Evolutionary conservation across 2,888 invertebrate species (phyloP).

Genomic region (Seladonia tumulorum): DNA sequence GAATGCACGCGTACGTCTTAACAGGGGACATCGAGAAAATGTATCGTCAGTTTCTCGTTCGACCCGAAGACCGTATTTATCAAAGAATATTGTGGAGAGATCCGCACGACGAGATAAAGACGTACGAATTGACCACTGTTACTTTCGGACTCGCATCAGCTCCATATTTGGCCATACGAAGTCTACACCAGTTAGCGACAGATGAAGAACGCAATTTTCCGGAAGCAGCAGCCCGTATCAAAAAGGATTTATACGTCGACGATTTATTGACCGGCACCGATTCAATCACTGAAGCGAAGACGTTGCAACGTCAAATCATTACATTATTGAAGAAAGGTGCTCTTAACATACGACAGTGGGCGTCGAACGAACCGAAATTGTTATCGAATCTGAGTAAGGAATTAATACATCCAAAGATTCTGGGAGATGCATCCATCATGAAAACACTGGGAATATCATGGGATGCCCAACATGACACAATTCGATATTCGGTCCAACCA

Average conservation of each 20-base stretch:
- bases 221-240: neutral
- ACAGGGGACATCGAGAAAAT: conserved; percentile 33
- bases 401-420: accelerated
- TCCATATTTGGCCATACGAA: neutral
- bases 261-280: conserved; percentile 15
- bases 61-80: neutral
- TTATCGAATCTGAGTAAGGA: neutral
- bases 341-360: neutral
- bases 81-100: neutral
- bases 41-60: conserved; percentile 3
- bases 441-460: conserved; percentile 10
- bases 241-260: neutral
- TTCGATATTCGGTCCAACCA: neutral
- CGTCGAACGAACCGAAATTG: neutral
- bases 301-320: accelerated
- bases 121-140: neutral
- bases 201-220: neutral
- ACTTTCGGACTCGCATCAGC: neutral
- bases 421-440: neutral
- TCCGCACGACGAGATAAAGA: accelerated
- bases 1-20: conserved; percentile 1
- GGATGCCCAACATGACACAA: neutral
- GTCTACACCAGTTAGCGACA: neutral
- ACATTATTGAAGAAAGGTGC: neutral
- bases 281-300: neutral